Conservation (phyloP, 2,888 invertebrate species). For the Eulithis prunata region DNA sequence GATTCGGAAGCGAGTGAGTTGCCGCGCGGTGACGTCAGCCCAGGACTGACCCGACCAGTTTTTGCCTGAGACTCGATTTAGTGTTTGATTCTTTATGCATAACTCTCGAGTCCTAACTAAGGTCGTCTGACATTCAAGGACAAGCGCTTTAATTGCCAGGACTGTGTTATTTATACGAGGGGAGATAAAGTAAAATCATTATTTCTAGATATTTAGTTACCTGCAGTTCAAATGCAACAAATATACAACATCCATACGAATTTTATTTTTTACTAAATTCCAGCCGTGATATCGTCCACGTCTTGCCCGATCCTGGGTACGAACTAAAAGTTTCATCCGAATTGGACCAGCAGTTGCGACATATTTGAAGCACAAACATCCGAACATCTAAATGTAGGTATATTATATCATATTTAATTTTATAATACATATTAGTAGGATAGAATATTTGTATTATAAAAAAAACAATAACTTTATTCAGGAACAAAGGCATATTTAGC, state of each 20-base stretch:
- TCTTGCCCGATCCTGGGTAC: too few species aligned
- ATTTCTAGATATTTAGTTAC: background rate
- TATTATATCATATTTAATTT: too few species aligned
- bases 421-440: too few species aligned
- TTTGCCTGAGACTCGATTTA: slow-evolving; percentile 73
- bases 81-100: slow-evolving; percentile 81
- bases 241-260: background rate
- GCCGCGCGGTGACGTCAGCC: slow-evolving; percentile 72
- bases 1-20: slow-evolving; percentile 71
- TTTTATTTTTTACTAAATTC: too few species aligned
- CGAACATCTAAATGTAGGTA: too few species aligned
- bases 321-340: too few species aligned
- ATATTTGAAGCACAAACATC: too few species aligned
- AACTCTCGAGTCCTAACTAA: slow-evolving; percentile 78
- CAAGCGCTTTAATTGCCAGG: slow-evolving; percentile 40
- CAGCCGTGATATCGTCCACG: too few species aligned
- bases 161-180: slow-evolving; percentile 38
- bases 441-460: too few species aligned
- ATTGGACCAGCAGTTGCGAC: too few species aligned
- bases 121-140: slow-evolving; percentile 65
- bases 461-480: too few species aligned
- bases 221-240: background rate
- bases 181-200: slow-evolving; percentile 11
- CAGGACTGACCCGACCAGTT: slow-evolving; percentile 71
- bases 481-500: too few species aligned